Percentiles rank a stretch among this genome's conserved stretches.
phyloP scores from a whole-genome alignment of 2,888 invertebrate species.

The Leucophora obtusa region DNA sequence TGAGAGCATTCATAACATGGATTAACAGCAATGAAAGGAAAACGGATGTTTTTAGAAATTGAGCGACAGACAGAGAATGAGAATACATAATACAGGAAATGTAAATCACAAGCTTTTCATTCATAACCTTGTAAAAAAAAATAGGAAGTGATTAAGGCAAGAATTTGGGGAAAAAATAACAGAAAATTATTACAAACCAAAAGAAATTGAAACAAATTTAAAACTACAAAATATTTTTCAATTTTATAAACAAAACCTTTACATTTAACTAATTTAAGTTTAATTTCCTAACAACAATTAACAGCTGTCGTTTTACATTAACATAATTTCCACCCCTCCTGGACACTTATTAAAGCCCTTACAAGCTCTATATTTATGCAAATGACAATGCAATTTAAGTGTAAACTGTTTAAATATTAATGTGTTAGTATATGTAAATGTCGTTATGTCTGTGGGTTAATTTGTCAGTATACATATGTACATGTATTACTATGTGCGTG shows the following conservation, averaged over 20 bases:
- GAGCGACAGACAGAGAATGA: constrained; percentile 20
- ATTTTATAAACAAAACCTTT: too few species aligned
- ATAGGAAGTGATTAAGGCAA: constrained; percentile 31
- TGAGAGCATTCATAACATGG: not conserved
- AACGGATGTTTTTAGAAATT: constrained; percentile 14
- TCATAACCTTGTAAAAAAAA: constrained; percentile 72
- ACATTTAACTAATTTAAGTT: not conserved
- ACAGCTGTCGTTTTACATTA: not conserved
- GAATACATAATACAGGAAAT: constrained; percentile 27
- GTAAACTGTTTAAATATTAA: constrained; percentile 6
- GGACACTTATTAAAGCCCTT: not conserved
- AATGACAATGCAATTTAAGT: constrained; percentile 36
- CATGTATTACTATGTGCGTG: not conserved
- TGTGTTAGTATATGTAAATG: constrained; percentile 1
- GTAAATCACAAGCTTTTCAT: constrained; percentile 73
- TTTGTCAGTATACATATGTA: too few species aligned
- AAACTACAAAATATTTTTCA: not conserved
- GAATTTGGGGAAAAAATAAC: too few species aligned
- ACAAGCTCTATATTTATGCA: not conserved
- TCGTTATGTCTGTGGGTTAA: not conserved
- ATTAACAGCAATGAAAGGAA: not conserved
- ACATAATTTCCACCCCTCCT: not conserved
- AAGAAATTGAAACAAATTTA: not conserved
- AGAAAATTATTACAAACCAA: too few species aligned
- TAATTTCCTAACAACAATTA: not conserved